These are phyloP conservation scores for Xiphias gladius DNA, from an alignment of 2,113 vertebrate genomes.

Conservation along the genomic window DNA sequence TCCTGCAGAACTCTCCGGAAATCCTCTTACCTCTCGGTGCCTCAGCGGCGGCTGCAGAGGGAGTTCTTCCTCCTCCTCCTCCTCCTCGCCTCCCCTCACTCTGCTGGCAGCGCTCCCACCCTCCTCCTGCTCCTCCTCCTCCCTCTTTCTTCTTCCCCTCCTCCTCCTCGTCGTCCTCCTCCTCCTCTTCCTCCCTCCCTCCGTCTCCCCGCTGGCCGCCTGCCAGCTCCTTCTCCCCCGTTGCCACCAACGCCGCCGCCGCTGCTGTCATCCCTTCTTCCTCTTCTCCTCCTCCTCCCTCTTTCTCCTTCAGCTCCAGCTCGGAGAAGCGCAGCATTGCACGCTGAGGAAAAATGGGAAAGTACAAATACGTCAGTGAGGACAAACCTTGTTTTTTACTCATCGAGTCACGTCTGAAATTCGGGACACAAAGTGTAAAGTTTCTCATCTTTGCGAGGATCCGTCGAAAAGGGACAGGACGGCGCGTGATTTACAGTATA, in stretches of 20 bases:
- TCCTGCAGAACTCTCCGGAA: slow-evolving; percentile 50
- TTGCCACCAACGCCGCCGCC: neutral
- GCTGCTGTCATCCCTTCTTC: slow-evolving; percentile 10
- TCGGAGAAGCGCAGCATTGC: slow-evolving; percentile 98
- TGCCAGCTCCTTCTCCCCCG: slow-evolving; percentile 82
- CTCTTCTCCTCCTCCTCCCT: slow-evolving; percentile 79
- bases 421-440: neutral
- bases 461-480: too few species aligned
- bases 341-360: slow-evolving; percentile 78
- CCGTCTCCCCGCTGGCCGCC: slow-evolving; percentile 87
- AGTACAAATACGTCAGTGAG: neutral
- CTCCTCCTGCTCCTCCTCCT: slow-evolving; percentile 80
- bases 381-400: neutral
- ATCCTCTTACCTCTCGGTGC: slow-evolving; percentile 75
- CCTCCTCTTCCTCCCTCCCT: slow-evolving; percentile 81
- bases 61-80: slow-evolving; percentile 47
- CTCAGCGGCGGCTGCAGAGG: slow-evolving; percentile 46
- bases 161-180: slow-evolving; percentile 12
- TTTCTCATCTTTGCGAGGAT: too few species aligned
- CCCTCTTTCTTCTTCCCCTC: slow-evolving; percentile 3
- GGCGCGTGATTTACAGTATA: too few species aligned
- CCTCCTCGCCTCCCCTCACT: slow-evolving; percentile 52
- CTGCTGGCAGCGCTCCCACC: slow-evolving; percentile 90
- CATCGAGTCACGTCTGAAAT: too few species aligned
- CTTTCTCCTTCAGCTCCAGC: slow-evolving; percentile 96